Evolutionary conservation across 1,140 invertebrate species (phyloP).

Genomic region (Camponotus vicinus): DNA sequence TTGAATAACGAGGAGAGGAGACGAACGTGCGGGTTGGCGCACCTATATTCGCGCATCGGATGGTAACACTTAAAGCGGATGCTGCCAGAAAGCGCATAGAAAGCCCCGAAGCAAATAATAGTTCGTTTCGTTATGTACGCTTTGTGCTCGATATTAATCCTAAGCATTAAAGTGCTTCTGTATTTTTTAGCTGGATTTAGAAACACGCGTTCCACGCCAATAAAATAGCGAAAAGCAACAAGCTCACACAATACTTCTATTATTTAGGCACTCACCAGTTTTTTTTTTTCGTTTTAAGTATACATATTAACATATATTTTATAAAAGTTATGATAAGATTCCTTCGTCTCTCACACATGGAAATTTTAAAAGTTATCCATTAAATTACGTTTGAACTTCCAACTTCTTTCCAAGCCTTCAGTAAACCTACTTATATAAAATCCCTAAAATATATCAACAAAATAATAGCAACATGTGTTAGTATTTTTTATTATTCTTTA

Average conservation of each 20-base stretch:
- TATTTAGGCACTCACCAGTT: neutral
- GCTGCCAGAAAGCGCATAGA: neutral
- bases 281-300: neutral
- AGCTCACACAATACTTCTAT: neutral
- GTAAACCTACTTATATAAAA: too few species aligned
- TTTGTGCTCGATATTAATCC: constrained; percentile 43
- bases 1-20: constrained; percentile 7
- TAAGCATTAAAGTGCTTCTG: constrained; percentile 12
- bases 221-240: neutral
- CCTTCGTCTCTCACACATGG: too few species aligned
- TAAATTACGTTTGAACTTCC: too few species aligned
- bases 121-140: neutral
- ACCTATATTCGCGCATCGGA: constrained; percentile 8
- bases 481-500: too few species aligned
- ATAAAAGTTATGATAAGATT: too few species aligned
- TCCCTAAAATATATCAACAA: too few species aligned
- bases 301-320: neutral
- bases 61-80: constrained; percentile 31
- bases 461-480: too few species aligned
- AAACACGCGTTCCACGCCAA: neutral
- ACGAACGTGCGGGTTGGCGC: neutral
- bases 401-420: too few species aligned
- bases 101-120: constrained; percentile 29
- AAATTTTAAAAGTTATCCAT: too few species aligned
- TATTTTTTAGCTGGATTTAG: neutral